Conservation (phyloP, 2,113 vertebrate species). For the Callipepla californica region DNA sequence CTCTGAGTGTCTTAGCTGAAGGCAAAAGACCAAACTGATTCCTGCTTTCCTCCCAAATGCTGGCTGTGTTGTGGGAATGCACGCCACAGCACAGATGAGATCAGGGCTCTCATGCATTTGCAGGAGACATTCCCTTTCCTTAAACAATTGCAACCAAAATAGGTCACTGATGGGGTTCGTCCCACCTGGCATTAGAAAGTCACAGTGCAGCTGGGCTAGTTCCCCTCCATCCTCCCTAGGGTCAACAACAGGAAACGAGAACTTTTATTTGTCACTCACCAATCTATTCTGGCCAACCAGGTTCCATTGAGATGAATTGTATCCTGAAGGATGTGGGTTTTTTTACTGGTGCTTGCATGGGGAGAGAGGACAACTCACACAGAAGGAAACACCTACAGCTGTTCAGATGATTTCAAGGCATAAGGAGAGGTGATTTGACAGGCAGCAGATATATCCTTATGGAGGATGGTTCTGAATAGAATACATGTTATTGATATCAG, state of each 20-base stretch:
- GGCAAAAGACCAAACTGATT: constrained; percentile 12
- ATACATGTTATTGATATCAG: not conserved
- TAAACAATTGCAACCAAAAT: not conserved
- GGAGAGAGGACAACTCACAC: not conserved
- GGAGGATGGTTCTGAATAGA: not conserved
- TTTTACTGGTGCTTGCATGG: not conserved
- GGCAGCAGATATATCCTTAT: not conserved
- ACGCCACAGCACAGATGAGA: not conserved
- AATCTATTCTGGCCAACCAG: not conserved
- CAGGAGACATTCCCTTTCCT: not conserved
- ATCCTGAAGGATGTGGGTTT: not conserved
- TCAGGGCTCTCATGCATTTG: not conserved
- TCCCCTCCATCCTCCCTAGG: not conserved
- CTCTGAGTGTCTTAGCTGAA: not conserved
- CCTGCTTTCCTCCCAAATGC: not conserved
- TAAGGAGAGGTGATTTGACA: not conserved
- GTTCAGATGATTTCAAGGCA: not conserved
- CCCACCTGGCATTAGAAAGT: constrained; percentile 4
- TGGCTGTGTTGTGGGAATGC: not conserved
- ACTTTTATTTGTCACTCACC: not conserved
- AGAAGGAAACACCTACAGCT: not conserved
- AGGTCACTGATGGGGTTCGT: not conserved
- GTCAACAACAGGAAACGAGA: not conserved
- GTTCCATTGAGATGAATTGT: not conserved
- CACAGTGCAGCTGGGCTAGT: not conserved